Evolutionary conservation across 1,140 invertebrate species (phyloP).

Genomic region (Eumeta japonica): DNA sequence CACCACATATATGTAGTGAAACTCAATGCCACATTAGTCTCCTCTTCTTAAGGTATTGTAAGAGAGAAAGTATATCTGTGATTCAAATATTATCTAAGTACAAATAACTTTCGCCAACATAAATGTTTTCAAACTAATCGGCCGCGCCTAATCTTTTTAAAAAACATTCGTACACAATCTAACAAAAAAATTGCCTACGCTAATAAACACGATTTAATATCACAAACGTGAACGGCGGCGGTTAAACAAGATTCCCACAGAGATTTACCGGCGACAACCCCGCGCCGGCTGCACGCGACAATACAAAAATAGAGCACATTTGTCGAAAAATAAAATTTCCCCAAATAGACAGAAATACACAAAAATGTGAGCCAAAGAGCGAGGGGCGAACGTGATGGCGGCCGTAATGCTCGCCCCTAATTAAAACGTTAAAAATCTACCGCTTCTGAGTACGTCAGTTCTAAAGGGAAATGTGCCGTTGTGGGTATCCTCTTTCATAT

Average conservation of each 20-base stretch:
- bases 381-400: constrained; percentile 49
- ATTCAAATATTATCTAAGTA: neutral
- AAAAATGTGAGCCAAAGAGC: constrained; percentile 51
- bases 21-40: no score
- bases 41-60: no score
- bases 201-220: no score
- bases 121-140: no score
- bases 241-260: constrained; percentile 47
- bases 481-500: constrained; percentile 44
- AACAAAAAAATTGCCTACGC: no score
- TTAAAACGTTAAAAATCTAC: constrained; percentile 57
- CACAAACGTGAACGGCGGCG: no score
- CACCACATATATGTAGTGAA: no score
- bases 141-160: no score
- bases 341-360: constrained; percentile 57
- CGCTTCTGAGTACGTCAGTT: constrained; percentile 54
- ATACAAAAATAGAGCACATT: constrained; percentile 50
- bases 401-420: constrained; percentile 55
- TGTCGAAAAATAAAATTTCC: constrained; percentile 56
- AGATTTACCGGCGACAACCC: constrained; percentile 45
- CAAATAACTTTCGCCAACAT: neutral
- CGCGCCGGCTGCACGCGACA: constrained; percentile 49
- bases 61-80: no score
- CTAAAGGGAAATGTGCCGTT: constrained; percentile 53
- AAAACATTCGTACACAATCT: no score